Evolutionary conservation across 1,140 invertebrate genomes (phyloP).

Genomic region (Lanistes nyassanus): DNA sequence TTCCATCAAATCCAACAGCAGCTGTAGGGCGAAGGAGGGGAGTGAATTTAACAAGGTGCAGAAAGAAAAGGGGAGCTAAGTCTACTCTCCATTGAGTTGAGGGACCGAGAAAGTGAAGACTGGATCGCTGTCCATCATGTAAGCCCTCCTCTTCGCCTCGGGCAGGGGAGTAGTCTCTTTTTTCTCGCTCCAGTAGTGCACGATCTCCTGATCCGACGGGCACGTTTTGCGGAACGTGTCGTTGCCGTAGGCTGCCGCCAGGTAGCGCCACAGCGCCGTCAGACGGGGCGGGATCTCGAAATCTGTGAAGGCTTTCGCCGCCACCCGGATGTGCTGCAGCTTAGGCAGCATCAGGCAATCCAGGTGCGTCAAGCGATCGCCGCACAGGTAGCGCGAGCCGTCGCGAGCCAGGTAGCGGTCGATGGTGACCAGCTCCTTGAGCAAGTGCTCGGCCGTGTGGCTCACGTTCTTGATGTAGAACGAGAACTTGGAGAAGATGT

Average conservation of each 20-base stretch:
- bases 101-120: slow-evolving; percentile 48
- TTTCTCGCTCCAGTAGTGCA: slow-evolving; percentile 72
- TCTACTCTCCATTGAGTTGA: slow-evolving; percentile 21
- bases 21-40: background rate
- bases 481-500: slow-evolving; percentile 74
- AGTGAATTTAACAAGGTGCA: background rate
- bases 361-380: slow-evolving; percentile 67
- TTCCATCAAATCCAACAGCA: background rate
- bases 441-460: slow-evolving; percentile 67
- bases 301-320: slow-evolving; percentile 70
- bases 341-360: slow-evolving; percentile 74
- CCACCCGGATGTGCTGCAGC: slow-evolving; percentile 72
- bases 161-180: slow-evolving; percentile 63
- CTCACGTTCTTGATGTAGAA: slow-evolving; percentile 72
- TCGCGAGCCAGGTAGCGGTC: slow-evolving; percentile 25
- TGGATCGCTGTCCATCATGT: slow-evolving; percentile 49
- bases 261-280: slow-evolving; percentile 73
- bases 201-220: slow-evolving; percentile 75
- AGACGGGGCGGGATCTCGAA: slow-evolving; percentile 72
- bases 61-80: background rate
- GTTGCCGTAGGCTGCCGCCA: slow-evolving; percentile 71
- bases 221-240: slow-evolving; percentile 73
- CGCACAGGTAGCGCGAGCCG: slow-evolving; percentile 66
- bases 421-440: slow-evolving; percentile 50
- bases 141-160: slow-evolving; percentile 58